Evolutionary conservation across 1,140 invertebrate species (phyloP).

Genomic region (Drosophila subpulchrella): DNA sequence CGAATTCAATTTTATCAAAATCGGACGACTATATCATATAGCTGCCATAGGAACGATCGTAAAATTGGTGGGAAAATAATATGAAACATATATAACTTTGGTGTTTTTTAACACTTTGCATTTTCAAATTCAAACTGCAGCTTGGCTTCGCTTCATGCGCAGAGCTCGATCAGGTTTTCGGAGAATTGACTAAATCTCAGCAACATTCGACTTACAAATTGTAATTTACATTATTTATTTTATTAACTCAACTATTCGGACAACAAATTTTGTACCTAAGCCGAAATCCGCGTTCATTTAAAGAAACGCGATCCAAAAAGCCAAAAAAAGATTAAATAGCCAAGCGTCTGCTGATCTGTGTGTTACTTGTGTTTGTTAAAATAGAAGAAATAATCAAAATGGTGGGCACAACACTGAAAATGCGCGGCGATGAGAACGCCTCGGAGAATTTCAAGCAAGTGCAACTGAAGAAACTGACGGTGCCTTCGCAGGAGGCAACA

Average conservation of each 20-base stretch:
- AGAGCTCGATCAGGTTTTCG: conserved; percentile 33
- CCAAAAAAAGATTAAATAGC: neutral
- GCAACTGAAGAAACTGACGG: conserved; percentile 74
- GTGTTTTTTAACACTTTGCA: no score
- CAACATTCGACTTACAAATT: conserved; percentile 29
- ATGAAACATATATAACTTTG: no score
- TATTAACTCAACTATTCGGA: conserved; percentile 30
- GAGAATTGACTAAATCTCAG: conserved; percentile 15
- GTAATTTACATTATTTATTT: neutral
- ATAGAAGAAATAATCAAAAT: conserved; percentile 43
- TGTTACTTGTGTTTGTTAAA: conserved; percentile 25
- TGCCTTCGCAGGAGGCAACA: conserved; percentile 60
- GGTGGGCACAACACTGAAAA: conserved; percentile 64
- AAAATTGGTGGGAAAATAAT: no score
- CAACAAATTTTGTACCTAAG: conserved; percentile 13
- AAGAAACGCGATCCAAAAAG: conserved; percentile 7
- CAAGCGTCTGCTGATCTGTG: conserved; percentile 21
- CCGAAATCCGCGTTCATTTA: conserved; percentile 6
- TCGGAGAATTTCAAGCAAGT: conserved; percentile 67
- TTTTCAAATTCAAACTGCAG: conserved; percentile 69
- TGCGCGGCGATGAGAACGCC: conserved; percentile 75
- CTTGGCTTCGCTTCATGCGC: conserved; percentile 40
- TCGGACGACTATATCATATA: no score
- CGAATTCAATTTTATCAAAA: no score
- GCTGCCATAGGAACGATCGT: no score